Base-by-base conservation (phyloP, 2,888 invertebrate genomes). In the Caenorhabditis wallacei region DNA sequence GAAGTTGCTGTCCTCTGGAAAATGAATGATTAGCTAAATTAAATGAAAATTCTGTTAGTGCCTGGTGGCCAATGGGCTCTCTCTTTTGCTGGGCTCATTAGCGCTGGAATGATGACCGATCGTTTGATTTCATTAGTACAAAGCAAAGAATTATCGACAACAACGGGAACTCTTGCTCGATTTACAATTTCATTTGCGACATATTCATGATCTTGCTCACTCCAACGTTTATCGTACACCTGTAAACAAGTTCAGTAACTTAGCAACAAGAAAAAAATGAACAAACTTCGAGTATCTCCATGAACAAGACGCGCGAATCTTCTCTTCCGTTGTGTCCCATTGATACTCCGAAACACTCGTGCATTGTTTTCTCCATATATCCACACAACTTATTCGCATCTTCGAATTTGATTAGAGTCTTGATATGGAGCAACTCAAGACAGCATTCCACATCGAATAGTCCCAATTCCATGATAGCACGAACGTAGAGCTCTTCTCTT, bases 391-490 rank as follows among this genome's bases (percentile, higher is more conserved):
- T 18, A 18, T 2, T 13, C 18, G 7, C 4, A 13, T 48, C 8
- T 2, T 48, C 8, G 46, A 48, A 48, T 18, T 48, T 48, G 46
- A 48, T 48, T 3, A 13, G 5, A 1, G 59, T 20, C 20, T 57
- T 35, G 2, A 20, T 13, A 3, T 48, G 18, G 11, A 71, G 35
- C 20, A 71, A 22, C 16, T 71, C 59, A 8, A 71, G 22, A 16
- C 35, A 48, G 7, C 35, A 24, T 20, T 71, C 59, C 8, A 40
- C 51, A 11, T 71, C 70, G 51, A 71, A 59, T 11, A 71, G 37
- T 0, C 48, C 70, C 22, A 71, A 2, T 37, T 71, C 22, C 22
- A 51, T 22, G 18, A 71, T 16, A 7, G 48, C n/a, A 18, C 30
- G 43, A n/a, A 71, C 1, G n/a, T 46, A 71, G 5, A 24, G 46